Evolutionary conservation across 2,888 invertebrate species (phyloP).

Genomic region (Leucophenga maculata): DNA sequence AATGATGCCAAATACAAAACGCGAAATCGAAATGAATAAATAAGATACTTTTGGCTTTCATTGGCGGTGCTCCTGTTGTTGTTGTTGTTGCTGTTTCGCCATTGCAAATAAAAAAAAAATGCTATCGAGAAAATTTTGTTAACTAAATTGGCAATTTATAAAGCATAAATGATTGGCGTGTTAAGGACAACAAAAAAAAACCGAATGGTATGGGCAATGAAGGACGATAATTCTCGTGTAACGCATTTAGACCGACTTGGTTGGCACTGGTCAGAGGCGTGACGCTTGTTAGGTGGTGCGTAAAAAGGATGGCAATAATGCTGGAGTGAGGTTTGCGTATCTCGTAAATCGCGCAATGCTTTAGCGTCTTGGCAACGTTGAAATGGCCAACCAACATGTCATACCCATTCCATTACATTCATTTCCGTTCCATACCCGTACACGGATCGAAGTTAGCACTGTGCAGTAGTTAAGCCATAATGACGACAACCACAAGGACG

Average conservation of each 20-base stretch:
- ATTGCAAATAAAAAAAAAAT: background rate
- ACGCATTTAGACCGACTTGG: no score
- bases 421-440: background rate
- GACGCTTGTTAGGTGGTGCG: no score
- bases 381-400: no score
- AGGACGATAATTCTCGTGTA: no score
- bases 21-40: constrained; percentile 19
- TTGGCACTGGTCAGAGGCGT: no score
- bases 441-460: background rate
- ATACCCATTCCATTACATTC: no score
- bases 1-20: background rate
- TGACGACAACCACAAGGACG: background rate
- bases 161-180: constrained; percentile 22
- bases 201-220: no score
- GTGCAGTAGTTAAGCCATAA: background rate
- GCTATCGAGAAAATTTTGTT: constrained; percentile 16
- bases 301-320: no score
- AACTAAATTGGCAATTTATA: constrained; percentile 23
- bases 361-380: no score
- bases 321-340: no score
- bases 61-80: background rate
- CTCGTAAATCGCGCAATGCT: no score
- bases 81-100: background rate
- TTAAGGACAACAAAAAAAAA: constrained; percentile 1
- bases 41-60: constrained; percentile 8